Percentiles rank a stretch among this genome's conserved stretches.
Conservation (phyloP, 1,140 invertebrate genomes). For the Lamellibrachia luymesi region DNA sequence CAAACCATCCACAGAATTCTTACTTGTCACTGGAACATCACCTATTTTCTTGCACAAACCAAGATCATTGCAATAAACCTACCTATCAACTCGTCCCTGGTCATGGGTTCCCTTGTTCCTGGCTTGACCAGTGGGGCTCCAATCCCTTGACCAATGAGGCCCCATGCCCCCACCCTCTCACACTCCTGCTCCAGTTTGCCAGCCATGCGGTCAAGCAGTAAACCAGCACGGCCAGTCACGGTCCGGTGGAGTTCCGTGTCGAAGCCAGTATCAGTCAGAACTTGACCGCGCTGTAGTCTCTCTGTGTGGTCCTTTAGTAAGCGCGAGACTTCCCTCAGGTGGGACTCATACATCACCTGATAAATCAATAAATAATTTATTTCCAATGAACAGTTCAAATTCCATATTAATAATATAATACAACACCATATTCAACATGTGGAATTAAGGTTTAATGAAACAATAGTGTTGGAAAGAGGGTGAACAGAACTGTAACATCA, state of each 20-base stretch:
- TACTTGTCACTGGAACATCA: not conserved
- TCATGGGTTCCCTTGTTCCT: conserved; percentile 37
- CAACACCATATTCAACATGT: no score
- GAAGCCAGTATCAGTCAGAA: conserved; percentile 36
- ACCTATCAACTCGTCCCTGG: conserved; percentile 41
- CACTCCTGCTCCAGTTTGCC: conserved; percentile 39
- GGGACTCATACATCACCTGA: conserved; percentile 44
- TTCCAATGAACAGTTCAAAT: no score
- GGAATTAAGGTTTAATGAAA: not conserved
- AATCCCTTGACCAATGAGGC: conserved; percentile 46
- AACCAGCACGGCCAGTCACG: conserved; percentile 35
- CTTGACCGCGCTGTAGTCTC: conserved; percentile 39
- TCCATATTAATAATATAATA: no score
- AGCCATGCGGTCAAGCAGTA: conserved; percentile 45
- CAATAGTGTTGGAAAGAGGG: not conserved
- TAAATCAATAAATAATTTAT: not conserved
- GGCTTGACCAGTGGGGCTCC: conserved; percentile 40
- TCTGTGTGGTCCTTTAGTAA: conserved; percentile 44
- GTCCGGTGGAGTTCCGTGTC: conserved; percentile 37
- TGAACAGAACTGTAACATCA: no score
- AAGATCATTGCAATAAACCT: not conserved
- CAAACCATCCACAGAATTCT: not conserved
- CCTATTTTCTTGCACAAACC: not conserved
- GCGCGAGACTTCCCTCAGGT: conserved; percentile 39
- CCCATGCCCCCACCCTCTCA: conserved; percentile 45